Base-by-base conservation (phyloP, 2,888 invertebrate species). In the Baccha elongata region DNA sequence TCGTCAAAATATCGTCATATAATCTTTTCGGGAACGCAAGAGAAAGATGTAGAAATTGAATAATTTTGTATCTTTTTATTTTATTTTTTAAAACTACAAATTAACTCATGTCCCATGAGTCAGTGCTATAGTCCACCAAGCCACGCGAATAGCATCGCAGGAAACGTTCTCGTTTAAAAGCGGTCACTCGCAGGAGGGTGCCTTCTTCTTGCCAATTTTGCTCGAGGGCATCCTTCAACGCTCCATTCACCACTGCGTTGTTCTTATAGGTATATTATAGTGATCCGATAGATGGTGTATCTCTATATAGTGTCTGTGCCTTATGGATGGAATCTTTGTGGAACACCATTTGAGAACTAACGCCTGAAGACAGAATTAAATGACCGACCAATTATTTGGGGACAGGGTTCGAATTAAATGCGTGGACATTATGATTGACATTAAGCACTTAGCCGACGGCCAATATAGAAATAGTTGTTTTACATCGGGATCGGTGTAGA, bases 351-450 rank as follows among this genome's bases (percentile, higher is more conserved):
- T 55, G 72, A 64, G 68, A 44, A 72, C 55, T 68, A 78, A 73
- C 83, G 83, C 83, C 78, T 68, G 68, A 58, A 73, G 83, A 58
- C 65, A 46, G 37, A 73, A 68, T 64, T 32, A 78, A 83, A 83
- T 83, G 73, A 29, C 62, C 35, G 64, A 15, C 72, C 73, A 64
- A 78, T 83, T 78, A 78, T 83, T 83, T 78, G 83, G 83, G 76
- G 72, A 76, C 76, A 72, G 72, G 48, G 72, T 69, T 69, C 69
- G 74, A 69, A 78, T 69, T 84, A 84, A 74, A 84, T 84, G 84
- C 74, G 84, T 84, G 84, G 79, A 84, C 79, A 79, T 84, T 84
- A 84, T 84, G 79, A 79, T 84, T 84, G 79, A 84, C 84, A 74
- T 73, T 84, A 79, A 84, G 84, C 84, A 84, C 84, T 84, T 84